Percentiles rank a stretch among this genome's conserved stretches.
These are phyloP conservation scores for Phoronis australis DNA, from an alignment of 2,888 invertebrate species.

Conservation along the genomic window DNA sequence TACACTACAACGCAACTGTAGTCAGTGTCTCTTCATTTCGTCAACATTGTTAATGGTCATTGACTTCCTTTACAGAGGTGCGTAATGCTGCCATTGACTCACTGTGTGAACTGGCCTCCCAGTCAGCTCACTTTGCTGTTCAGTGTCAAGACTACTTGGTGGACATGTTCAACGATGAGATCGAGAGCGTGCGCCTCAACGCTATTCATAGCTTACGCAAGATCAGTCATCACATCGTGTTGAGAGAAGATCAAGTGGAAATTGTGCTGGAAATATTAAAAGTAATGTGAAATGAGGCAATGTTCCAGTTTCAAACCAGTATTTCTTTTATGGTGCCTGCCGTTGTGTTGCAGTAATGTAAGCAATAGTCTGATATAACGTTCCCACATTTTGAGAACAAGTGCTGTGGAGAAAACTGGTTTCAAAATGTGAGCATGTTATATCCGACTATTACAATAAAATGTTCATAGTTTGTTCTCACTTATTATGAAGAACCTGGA, in stretches of 20 bases:
- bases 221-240: conserved; percentile 79
- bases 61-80: conserved; percentile 64
- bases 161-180: conserved; percentile 99
- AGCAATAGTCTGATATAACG: too few species aligned
- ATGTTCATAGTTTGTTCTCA: too few species aligned
- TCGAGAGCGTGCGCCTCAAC: conserved; percentile 88
- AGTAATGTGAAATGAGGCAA: conserved; percentile 51
- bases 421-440: too few species aligned
- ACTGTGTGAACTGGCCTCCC: conserved; percentile 78
- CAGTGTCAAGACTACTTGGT: conserved; percentile 91
- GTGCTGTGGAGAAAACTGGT: too few species aligned
- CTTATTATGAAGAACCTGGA: too few species aligned
- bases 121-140: conserved; percentile 74
- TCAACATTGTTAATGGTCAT: too few species aligned
- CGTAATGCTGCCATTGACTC: conserved; percentile 92
- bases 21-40: too few species aligned
- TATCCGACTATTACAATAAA: too few species aligned
- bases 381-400: too few species aligned
- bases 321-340: not conserved
- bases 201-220: conserved; percentile 89
- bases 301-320: not conserved
- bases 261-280: conserved; percentile 93
- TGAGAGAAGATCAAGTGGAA: conserved; percentile 92
- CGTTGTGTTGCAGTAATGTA: too few species aligned
- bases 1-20: too few species aligned